A percentile compares a stretch with the other conserved stretches of the same genome.
phyloP scores from a whole-genome alignment of 1,140 invertebrate genomes.

The Eumaeus atala region DNA sequence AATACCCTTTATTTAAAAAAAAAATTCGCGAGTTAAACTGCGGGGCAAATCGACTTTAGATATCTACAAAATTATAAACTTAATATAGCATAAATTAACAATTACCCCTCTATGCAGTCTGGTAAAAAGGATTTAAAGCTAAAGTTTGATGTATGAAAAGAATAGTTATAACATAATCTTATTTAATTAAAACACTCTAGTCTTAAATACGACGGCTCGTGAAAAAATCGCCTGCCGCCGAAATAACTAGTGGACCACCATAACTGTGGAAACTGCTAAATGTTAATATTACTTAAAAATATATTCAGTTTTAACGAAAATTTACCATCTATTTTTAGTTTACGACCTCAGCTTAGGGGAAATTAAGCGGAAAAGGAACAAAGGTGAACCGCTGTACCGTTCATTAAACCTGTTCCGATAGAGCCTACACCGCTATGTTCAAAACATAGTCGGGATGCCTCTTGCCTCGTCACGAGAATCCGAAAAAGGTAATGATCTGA shows the following conservation, averaged over 20 bases:
- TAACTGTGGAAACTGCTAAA: constrained; percentile 2
- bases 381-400: constrained; percentile 2
- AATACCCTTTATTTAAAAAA: too few relatives aligned
- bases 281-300: neutral
- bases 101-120: too few relatives aligned
- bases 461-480: constrained; percentile 6
- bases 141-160: too few relatives aligned
- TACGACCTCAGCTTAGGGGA: constrained; percentile 4
- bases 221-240: neutral
- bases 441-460: neutral
- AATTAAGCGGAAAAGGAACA: constrained; percentile 6
- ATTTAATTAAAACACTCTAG: neutral
- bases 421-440: constrained; percentile 13
- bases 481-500: constrained; percentile 13
- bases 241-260: constrained; percentile 4
- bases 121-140: too few relatives aligned
- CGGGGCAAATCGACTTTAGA: too few relatives aligned
- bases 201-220: neutral
- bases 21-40: too few relatives aligned
- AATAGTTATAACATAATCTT: too few relatives aligned
- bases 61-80: too few relatives aligned
- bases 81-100: too few relatives aligned
- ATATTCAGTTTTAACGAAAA: constrained; percentile 5
- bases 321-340: constrained; percentile 5
- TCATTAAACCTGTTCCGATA: constrained; percentile 12